Evolutionary conservation across 1,140 invertebrate species (phyloP).

Genomic region (Drosophila willistoni): DNA sequence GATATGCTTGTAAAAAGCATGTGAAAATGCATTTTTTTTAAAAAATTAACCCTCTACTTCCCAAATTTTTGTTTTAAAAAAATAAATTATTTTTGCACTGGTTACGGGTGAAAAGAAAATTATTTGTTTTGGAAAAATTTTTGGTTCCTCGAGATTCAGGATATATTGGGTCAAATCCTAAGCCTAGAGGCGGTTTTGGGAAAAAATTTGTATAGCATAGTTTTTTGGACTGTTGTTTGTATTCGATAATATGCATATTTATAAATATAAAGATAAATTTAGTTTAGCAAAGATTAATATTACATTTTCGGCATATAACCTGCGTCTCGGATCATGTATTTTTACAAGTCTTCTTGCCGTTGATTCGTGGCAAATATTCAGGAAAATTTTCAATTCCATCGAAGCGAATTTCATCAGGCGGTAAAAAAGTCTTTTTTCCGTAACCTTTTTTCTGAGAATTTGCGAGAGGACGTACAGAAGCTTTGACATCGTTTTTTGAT

Average conservation of each 20-base stretch:
- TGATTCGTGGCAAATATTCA: too few species aligned
- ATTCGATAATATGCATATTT: not conserved
- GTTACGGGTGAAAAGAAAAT: not conserved
- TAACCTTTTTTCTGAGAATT: too few species aligned
- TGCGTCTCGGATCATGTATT: slow-evolving; percentile 1
- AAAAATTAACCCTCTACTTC: slow-evolving; percentile 17
- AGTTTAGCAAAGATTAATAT: slow-evolving; percentile 7
- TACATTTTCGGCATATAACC: slow-evolving; percentile 1
- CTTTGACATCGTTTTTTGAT: too few species aligned
- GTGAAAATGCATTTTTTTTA: too few species aligned
- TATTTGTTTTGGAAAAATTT: slow-evolving; percentile 4
- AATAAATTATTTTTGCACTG: slow-evolving; percentile 8
- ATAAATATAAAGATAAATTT: slow-evolving; percentile 1
- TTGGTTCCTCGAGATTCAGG: too few species aligned
- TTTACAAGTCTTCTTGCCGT: slow-evolving; percentile 2
- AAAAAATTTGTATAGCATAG: not conserved
- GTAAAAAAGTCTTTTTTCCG: not conserved
- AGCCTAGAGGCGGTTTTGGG: not conserved
- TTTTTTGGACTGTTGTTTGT: not conserved
- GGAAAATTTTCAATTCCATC: not conserved
- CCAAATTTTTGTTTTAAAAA: slow-evolving; percentile 26
- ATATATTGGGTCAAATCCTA: slow-evolving; percentile 9
- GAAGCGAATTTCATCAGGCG: slow-evolving; percentile 3
- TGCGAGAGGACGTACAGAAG: too few species aligned
- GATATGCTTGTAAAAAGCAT: too few species aligned